A percentile compares a stretch with the other conserved stretches of the same genome.
phyloP scores from a whole-genome alignment of 1,140 invertebrate species.

The Vanessa atalanta region DNA sequence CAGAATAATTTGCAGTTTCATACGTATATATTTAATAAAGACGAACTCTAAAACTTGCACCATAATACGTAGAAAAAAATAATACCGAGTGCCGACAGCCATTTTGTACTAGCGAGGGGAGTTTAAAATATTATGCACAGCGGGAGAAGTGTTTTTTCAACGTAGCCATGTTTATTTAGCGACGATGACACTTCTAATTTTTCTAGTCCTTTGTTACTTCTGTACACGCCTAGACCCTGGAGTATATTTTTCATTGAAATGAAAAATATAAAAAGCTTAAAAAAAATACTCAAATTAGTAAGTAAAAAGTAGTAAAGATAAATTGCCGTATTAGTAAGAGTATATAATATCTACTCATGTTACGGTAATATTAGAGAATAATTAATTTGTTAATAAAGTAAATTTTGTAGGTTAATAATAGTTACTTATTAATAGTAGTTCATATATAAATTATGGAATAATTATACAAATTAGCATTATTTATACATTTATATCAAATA shows the following conservation, averaged over 20 bases:
- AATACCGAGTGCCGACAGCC: conserved; percentile 74
- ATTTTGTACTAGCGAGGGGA: conserved; percentile 72
- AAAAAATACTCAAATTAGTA: neutral
- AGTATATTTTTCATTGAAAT: conserved; percentile 16
- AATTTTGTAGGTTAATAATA: too few species aligned
- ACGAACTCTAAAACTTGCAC: conserved; percentile 35
- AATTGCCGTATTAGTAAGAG: too few species aligned
- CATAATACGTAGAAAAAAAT: conserved; percentile 59
- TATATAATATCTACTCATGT: too few species aligned
- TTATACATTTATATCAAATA: neutral
- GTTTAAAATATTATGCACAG: conserved; percentile 74
- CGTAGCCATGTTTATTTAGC: conserved; percentile 55
- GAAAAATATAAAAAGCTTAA: neutral
- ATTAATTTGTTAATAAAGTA: too few species aligned
- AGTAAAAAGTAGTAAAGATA: too few species aligned
- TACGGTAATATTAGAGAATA: neutral
- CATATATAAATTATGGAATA: neutral
- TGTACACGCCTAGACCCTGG: conserved; percentile 12
- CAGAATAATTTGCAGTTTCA: too few species aligned
- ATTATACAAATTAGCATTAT: neutral
- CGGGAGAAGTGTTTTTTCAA: conserved; percentile 69
- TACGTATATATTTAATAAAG: neutral
- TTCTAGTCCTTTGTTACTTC: conserved; percentile 34
- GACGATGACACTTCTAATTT: conserved; percentile 60
- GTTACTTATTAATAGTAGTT: too few species aligned